Evolutionary conservation across 2,888 invertebrate genomes (phyloP), one percentile per base, ranked within the genome.

Genomic region (Formica aserva): DNA sequence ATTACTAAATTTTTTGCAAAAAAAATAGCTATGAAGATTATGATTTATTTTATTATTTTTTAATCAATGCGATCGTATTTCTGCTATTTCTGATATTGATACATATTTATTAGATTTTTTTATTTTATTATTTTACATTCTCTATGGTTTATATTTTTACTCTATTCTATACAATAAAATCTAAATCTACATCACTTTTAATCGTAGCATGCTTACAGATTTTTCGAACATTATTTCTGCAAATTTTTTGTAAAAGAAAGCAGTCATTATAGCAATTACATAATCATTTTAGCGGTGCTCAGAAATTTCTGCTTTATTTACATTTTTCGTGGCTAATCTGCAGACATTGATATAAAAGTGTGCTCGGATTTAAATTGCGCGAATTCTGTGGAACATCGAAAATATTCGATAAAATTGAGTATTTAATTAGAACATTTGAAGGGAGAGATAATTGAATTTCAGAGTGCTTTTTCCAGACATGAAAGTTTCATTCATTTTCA

Each of bases 341-440:
- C 62, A 80, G 55, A 35, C 83, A 71, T 38, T 69, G 75, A 88
- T 80, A 65, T 72, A 74, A 82, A 87, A 87, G 71, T 78, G 60
- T 55, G 82, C 18, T 78, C 26, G 67, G 82, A 87, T 85, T 89
- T 87, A 85, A 87, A 90, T 90, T 84, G 82, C 57, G 82, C 78
- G 69, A 80, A 29, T 69, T 78, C 76, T 86, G 29, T 86, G 29
- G 75, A 72, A 88, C 80, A 67, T 69, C 76, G 71, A 86, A 88
- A 74, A 71, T 83, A 81, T 83, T 86, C 89, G 88, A 91, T 91
- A 88, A 90, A 90, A 92, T 92, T 90, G 91, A 93, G 91, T 90
- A 92, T 93, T 92, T 92, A 93, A 93, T 93, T 93, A 92, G 91
- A 86, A 85, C 82, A 87, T 88, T 76, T 91, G 90, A 92, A 89